Evolutionary conservation across 2,113 vertebrate genomes (phyloP).

Genomic region (Pica pica): DNA sequence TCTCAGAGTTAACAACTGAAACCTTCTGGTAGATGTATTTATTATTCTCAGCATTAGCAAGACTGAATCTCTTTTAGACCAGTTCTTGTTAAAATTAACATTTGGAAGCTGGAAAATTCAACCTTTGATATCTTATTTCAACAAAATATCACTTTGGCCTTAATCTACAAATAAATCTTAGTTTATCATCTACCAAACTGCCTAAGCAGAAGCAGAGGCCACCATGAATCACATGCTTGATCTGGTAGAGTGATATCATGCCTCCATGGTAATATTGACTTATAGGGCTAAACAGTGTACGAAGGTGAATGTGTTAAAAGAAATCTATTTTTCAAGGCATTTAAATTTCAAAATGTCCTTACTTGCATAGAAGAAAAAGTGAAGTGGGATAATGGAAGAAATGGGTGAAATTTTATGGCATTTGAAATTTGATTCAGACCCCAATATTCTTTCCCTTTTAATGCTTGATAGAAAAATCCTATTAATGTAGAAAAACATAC

Average conservation of each 20-base stretch:
- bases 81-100: not conserved
- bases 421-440: not conserved
- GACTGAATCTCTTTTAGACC: not conserved
- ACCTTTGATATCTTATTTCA: not conserved
- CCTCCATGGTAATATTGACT: not conserved
- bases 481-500: not conserved
- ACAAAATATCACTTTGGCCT: not conserved
- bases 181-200: slow-evolving; percentile 41
- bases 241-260: not conserved
- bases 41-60: not conserved
- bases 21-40: not conserved
- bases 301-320: not conserved
- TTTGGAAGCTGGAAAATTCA: not conserved
- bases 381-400: not conserved
- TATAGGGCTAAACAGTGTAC: not conserved
- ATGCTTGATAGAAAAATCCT: not conserved
- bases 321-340: not conserved
- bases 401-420: not conserved
- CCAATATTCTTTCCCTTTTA: not conserved
- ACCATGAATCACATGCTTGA: not conserved
- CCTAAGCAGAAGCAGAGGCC: not conserved
- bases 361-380: not conserved
- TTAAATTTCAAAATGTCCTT: not conserved
- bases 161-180: not conserved
- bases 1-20: not conserved